Percentiles rank a stretch among this genome's conserved stretches.
Evolutionary conservation across 2,113 vertebrate species (phyloP).

Genomic region (Hoplias malabaricus): DNA sequence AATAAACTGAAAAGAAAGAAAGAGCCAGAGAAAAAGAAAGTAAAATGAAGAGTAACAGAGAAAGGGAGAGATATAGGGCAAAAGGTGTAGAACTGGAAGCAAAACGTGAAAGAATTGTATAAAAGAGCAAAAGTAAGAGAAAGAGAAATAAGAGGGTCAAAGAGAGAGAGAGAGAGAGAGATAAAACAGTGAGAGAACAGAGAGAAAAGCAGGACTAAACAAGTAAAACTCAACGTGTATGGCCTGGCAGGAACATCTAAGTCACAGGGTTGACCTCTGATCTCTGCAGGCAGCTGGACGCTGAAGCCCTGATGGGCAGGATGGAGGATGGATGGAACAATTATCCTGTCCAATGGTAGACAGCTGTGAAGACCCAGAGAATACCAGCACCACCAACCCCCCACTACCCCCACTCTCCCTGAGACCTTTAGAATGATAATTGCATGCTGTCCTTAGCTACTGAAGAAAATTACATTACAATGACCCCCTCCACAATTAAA

Average conservation of each 20-base stretch:
- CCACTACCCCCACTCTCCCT: slow-evolving; percentile 38
- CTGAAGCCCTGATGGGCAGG: slow-evolving; percentile 12
- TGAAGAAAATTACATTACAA: slow-evolving; percentile 67
- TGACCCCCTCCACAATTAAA: slow-evolving; percentile 54
- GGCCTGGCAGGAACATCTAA: slow-evolving; percentile 9
- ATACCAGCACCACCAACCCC: neutral
- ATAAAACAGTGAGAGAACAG: neutral
- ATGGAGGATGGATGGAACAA: slow-evolving; percentile 35
- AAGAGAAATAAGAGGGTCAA: slow-evolving; percentile 11
- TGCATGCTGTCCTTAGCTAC: slow-evolving; percentile 61
- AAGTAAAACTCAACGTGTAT: neutral
- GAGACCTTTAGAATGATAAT: slow-evolving; percentile 71
- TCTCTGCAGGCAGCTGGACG: slow-evolving; percentile 41
- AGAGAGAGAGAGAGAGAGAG: neutral
- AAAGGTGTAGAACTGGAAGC: no score
- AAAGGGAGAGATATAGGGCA: no score
- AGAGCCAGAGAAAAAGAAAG: no score
- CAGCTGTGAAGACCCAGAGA: slow-evolving; percentile 37
- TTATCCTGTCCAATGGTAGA: slow-evolving; percentile 20
- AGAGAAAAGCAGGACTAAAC: no score
- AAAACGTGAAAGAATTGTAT: no score
- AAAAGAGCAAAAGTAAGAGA: neutral
- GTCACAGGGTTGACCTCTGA: slow-evolving; percentile 49
- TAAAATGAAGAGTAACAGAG: no score
- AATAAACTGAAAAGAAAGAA: no score